Conservation (phyloP, 2,797 vertebrate genomes). For the Darevskia nairensis region DNA sequence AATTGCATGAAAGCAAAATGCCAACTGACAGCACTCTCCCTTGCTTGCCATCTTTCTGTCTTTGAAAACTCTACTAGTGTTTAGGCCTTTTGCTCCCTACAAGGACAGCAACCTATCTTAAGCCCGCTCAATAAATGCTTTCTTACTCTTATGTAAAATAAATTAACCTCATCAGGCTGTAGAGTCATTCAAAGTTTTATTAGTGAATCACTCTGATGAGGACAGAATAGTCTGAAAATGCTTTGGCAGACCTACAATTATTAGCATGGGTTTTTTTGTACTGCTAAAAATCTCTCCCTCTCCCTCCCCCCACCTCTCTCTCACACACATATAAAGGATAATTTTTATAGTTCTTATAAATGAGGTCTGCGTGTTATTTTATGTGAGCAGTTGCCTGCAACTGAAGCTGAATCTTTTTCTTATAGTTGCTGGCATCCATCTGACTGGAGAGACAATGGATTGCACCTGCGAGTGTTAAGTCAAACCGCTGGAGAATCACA, state of each 20-base stretch:
- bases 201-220: conserved; percentile 46
- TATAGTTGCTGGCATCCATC: no score
- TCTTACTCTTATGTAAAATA: conserved; percentile 55
- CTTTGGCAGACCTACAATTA: conserved; percentile 29
- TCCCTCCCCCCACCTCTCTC: neutral
- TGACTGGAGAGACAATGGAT: no score
- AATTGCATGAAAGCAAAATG: conserved; percentile 39
- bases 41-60: neutral
- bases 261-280: conserved; percentile 11
- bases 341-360: neutral
- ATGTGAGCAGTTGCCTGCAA: neutral
- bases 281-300: neutral
- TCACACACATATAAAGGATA: conserved; percentile 9
- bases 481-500: no score
- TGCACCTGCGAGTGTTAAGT: no score
- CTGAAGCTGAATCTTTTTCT: no score
- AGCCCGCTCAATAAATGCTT: conserved; percentile 55
- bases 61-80: conserved; percentile 46
- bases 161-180: conserved; percentile 47
- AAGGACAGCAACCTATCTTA: conserved; percentile 47
- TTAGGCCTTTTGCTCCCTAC: conserved; percentile 52
- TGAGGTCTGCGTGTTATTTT: neutral
- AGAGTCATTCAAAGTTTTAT: conserved; percentile 46
- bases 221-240: conserved; percentile 25
- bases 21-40: neutral